phyloP scores from a whole-genome alignment of 2,888 invertebrate species.

The Phortica okadai region DNA sequence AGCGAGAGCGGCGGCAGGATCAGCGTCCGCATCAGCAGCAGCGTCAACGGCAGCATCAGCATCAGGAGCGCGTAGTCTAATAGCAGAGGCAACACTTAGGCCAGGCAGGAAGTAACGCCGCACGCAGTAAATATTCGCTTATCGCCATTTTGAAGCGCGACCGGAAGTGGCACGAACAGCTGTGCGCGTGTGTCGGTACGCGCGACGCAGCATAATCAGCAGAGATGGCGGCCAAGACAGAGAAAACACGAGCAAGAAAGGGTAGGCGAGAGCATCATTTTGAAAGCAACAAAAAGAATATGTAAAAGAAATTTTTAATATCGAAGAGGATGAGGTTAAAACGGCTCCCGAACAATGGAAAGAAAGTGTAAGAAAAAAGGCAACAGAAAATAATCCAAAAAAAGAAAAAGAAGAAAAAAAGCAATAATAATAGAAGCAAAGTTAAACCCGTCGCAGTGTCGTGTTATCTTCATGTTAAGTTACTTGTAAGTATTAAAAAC shows the following conservation, averaged over 20 bases:
- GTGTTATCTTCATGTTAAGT: constrained; percentile 30
- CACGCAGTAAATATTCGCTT: constrained; percentile 24
- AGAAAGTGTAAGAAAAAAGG: neutral
- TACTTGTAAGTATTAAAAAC: constrained; percentile 25
- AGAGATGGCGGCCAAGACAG: neutral
- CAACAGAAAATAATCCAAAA: constrained; percentile 4
- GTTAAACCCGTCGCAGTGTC: neutral
- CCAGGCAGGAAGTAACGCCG: constrained; percentile 17
- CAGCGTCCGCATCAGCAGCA: neutral
- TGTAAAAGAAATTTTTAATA: neutral
- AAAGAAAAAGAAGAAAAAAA: neutral
- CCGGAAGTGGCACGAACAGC: constrained; percentile 21
- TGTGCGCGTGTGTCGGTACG: neutral
- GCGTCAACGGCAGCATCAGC: neutral
- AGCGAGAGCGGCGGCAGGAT: neutral
- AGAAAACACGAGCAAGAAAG: neutral
- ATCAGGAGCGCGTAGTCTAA: neutral
- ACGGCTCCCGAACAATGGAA: neutral
- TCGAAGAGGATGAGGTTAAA: neutral
- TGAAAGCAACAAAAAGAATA: neutral
- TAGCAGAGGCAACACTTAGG: constrained; percentile 16
- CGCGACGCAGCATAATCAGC: neutral
- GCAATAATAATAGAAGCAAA: neutral
- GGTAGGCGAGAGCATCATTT: neutral
- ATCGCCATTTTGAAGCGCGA: constrained; percentile 22